A percentile compares a stretch with the other conserved stretches of the same genome.
phyloP scores from a whole-genome alignment of 2,113 vertebrate genomes.

The Dromaius novaehollandiae region DNA sequence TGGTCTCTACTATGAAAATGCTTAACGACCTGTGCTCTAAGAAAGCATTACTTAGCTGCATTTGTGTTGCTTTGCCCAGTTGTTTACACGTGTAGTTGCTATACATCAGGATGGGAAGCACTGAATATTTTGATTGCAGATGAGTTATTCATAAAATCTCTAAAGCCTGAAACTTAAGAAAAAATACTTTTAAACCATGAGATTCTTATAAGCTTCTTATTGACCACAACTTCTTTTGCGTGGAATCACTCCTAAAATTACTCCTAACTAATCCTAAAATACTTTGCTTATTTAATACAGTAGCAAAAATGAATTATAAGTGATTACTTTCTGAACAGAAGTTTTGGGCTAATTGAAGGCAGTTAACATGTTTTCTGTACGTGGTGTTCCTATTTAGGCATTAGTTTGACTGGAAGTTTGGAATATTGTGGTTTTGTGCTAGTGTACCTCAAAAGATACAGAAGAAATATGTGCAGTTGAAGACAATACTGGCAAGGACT shows the following conservation, averaged over 20 bases:
- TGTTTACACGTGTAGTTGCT: background rate
- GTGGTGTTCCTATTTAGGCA: background rate
- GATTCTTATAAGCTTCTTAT: background rate
- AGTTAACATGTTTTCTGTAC: background rate
- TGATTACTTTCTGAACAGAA: background rate
- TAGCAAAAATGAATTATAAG: background rate
- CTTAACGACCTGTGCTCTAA: background rate
- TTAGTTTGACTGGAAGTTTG: background rate
- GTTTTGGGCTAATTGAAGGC: background rate
- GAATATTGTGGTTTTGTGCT: background rate
- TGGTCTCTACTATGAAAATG: background rate
- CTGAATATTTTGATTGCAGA: background rate
- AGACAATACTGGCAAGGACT: background rate
- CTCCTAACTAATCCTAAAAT: background rate
- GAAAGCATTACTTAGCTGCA: background rate
- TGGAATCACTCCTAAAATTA: background rate
- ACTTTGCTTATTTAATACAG: background rate
- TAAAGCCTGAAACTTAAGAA: background rate
- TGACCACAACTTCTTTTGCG: background rate
- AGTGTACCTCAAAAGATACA: background rate
- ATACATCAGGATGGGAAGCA: background rate
- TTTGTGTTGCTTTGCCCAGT: background rate
- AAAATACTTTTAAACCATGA: background rate
- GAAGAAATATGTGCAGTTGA: background rate
- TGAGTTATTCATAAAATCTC: background rate